These are phyloP conservation scores for Microctenopoma steveboyesi DNA, from an alignment of 2,797 vertebrate genomes.

Conservation along the genomic window DNA sequence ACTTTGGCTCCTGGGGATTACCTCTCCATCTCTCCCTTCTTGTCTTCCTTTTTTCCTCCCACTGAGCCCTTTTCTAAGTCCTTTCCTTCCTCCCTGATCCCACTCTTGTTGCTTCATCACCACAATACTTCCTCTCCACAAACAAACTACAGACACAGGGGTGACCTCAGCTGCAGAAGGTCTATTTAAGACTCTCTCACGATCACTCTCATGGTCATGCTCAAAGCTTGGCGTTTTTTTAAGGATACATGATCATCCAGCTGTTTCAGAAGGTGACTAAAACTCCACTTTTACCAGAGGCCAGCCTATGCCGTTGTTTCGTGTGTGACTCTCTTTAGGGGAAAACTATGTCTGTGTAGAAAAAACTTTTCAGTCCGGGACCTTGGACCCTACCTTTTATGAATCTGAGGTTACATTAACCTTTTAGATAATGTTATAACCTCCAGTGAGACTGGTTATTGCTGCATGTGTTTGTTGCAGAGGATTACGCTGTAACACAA, in stretches of 20 bases:
- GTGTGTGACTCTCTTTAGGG: background rate
- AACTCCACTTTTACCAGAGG: background rate
- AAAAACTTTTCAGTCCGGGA: slow-evolving; percentile 6
- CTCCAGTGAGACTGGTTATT: slow-evolving; percentile 14
- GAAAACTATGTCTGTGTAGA: background rate
- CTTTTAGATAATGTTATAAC: slow-evolving; percentile 8
- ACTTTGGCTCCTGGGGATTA: slow-evolving; percentile 71
- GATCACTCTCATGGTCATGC: slow-evolving; percentile 13
- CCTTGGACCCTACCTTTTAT: background rate
- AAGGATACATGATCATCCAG: slow-evolving; percentile 11
- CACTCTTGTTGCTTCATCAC: slow-evolving; percentile 68
- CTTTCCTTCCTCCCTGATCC: slow-evolving; percentile 77
- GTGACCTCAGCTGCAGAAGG: slow-evolving; percentile 63
- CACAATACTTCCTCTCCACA: slow-evolving; percentile 67
- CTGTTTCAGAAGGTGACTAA: background rate
- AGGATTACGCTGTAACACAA: slow-evolving; percentile 19
- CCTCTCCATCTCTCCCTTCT: slow-evolving; percentile 57
- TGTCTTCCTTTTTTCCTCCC: slow-evolving; percentile 69
- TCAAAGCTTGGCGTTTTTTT: slow-evolving; percentile 17
- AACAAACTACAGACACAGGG: slow-evolving; percentile 67
- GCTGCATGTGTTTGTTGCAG: slow-evolving; percentile 3
- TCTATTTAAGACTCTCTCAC: slow-evolving; percentile 48
- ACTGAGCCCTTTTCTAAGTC: slow-evolving; percentile 71
- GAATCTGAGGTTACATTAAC: too few relatives aligned
- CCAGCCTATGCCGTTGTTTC: background rate